A percentile compares a stretch with the other conserved stretches of the same genome.
Evolutionary conservation across 2,888 invertebrate species (phyloP).

Genomic region (Pocota personata): DNA sequence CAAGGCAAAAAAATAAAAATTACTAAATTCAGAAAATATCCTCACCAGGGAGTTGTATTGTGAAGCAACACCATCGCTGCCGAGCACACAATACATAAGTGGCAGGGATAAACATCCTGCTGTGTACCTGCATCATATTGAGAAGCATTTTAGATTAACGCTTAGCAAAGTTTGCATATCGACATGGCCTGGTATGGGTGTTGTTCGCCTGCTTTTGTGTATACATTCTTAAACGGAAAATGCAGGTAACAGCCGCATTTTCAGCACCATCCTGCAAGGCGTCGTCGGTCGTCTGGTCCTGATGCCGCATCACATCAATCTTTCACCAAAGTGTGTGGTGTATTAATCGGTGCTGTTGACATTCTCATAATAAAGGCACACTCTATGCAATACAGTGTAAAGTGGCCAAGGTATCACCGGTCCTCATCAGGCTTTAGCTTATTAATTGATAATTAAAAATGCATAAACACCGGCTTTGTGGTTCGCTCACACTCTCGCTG

Average conservation of each 20-base stretch:
- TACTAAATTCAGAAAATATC: conserved; percentile 35
- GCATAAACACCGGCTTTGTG: conserved; percentile 73
- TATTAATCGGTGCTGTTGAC: conserved; percentile 73
- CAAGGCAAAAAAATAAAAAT: conserved; percentile 21
- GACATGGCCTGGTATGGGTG: conserved; percentile 10
- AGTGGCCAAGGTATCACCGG: conserved; percentile 59
- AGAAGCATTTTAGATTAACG: conserved; percentile 71
- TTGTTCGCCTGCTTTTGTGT: conserved; percentile 3
- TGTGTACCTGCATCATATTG: conserved; percentile 59
- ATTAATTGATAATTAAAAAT: conserved; percentile 74
- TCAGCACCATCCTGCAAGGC: conserved; percentile 33
- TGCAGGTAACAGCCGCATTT: conserved; percentile 52
- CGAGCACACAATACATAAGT: conserved; percentile 46
- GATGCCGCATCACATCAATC: conserved; percentile 71
- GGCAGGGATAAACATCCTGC: conserved; percentile 58
- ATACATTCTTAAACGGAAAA: conserved; percentile 18
- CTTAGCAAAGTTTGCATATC: conserved; percentile 68
- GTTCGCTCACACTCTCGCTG: conserved; percentile 34
- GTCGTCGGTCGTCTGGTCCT: conserved; percentile 24
- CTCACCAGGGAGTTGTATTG: conserved; percentile 11
- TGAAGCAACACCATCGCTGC: conserved; percentile 14
- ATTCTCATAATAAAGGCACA: conserved; percentile 68
- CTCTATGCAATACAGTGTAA: conserved; percentile 53
- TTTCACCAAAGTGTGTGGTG: conserved; percentile 67
- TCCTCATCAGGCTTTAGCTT: conserved; percentile 63